Conservation (phyloP, 2,888 invertebrate genomes). For the Drosophila lacicola region DNA sequence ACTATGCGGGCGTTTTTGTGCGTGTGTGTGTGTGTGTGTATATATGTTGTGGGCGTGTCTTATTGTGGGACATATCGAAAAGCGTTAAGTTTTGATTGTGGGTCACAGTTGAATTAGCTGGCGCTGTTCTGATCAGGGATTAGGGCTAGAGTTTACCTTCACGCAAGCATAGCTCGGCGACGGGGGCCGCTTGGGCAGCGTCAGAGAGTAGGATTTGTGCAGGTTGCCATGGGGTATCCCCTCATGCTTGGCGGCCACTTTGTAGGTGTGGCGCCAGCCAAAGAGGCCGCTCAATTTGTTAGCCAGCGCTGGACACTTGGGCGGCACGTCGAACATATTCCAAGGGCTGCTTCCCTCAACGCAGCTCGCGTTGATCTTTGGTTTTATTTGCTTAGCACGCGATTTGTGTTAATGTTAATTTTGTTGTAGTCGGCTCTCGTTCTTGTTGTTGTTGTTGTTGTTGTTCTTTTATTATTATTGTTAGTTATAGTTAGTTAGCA, state of each 20-base stretch:
- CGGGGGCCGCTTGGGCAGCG: constrained; percentile 83
- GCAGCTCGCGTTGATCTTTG: constrained; percentile 15
- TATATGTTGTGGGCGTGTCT: constrained; percentile 34
- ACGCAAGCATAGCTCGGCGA: constrained; percentile 75
- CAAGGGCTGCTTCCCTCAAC: constrained; percentile 6
- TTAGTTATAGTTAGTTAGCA: constrained; percentile 25
- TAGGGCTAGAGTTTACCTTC: constrained; percentile 76
- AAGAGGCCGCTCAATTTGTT: constrained; percentile 91
- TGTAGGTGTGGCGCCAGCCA: constrained; percentile 92
- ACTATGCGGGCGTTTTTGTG: constrained; percentile 9
- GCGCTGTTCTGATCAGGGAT: not conserved
- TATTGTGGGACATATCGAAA: constrained; percentile 11
- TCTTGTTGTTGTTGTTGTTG: constrained; percentile 16
- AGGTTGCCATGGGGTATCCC: constrained; percentile 85
- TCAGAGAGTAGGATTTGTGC: constrained; percentile 85
- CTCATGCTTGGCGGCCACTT: constrained; percentile 91
- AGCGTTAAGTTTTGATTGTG: not conserved
- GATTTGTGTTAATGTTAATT: constrained; percentile 1
- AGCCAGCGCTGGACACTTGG: constrained; percentile 91
- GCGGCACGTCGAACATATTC: constrained; percentile 87
- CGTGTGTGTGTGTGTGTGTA: not conserved
- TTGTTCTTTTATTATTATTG: constrained; percentile 7
- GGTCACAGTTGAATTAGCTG: constrained; percentile 12
- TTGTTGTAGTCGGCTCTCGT: not conserved
- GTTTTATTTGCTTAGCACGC: constrained; percentile 15